Evolutionary conservation across 1,140 invertebrate genomes (phyloP), one percentile per base, ranked within the genome.

Genomic region (Tetraneura akinire): DNA sequence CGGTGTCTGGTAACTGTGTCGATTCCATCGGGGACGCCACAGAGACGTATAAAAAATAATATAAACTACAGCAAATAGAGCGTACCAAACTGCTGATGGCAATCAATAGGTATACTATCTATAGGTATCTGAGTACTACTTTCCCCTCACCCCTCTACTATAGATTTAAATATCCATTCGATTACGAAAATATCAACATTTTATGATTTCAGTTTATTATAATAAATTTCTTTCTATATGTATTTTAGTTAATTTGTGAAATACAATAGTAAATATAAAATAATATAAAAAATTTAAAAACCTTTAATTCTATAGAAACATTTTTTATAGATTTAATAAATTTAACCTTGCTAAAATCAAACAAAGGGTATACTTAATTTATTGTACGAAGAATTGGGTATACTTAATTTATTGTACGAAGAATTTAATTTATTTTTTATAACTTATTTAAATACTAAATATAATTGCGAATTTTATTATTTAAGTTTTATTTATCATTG

Each of bases 1-100:
- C 73, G 80, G 70, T 81, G 80, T 81, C 70, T 74, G 45, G 42
- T 71, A 81, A 71, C 70, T 81, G 70, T 81, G 68, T 51, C 53
- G 60, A 57, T 80, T 80, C 74, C 29, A 18, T 42, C 51, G n/a
- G 26, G 18, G 71, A 49, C 23, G 73, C 32, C 23, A 62, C 32
- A 9, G 32, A 78, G 55, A 57, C 74, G 55, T 55, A 37, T 62
- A 60, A 60, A 60, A 57, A 76, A n/a, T n/a, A n/a, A 62, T 53
- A 47, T 47, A 78, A 32, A 47, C 51, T 13, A n/a, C 53, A 37
- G 55, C 74, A 78, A 78, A 78, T 78, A 78, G 74, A 62, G 74
- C 74, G 55, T 37, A 78, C 55, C 74, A 37, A 45, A 45, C 74
- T 10, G 70, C 70, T 18, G 10, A 47, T 73, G 49, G 71, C 71